Evolutionary conservation across 1,140 invertebrate species (phyloP), one percentile per base, ranked within the genome.

Genomic region (Coenobita brevimanus): DNA sequence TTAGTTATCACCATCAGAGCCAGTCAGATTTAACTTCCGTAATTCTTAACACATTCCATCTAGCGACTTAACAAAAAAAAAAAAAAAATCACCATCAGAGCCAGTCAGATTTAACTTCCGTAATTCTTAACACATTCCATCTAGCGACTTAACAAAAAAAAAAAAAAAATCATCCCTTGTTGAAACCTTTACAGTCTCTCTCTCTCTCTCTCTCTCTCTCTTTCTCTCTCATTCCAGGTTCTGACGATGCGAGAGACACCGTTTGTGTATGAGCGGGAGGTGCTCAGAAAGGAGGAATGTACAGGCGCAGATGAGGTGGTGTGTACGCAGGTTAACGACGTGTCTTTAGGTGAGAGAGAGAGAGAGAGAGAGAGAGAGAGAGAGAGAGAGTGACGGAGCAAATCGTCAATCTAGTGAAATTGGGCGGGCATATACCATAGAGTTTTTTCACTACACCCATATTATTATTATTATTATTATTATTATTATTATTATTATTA

Each of bases 181-280:
- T 57, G n/a, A n/a, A n/a, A 24, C 27, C 27, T n/a, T 62, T 62
- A 4, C 57, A 4, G 57, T 17, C 57, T 62, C 57, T 1, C 38
- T 1, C 33, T 3, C 8, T 15, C 41, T 0, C 4, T 24, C 27
- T 36, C n/a, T 36, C 0, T 4, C 24, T 73, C 4, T 36, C 38
- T n/a, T 4, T n/a, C n/a, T n/a, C n/a, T n/a, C n/a, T 17, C 46
- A 24, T 15, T 46, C 21, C 84, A 87, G 84, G 97, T 94, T 2
- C 93, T 98, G 38, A 99, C 98, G 1, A 97, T 99, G 87, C 96
- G 97, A 92, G 98, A 99, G 92, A 98, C 97, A 91, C 98, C 98
- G 2, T 99, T 99, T 93, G 97, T 99, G 24, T 98, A 98, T 91
- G 96, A 96, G 0, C 93, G 96, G 62, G 94, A 94, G 79, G 94